Percentiles rank a stretch among this genome's conserved stretches.
These are phyloP conservation scores for Odontophorus gujanensis DNA, from an alignment of 2,113 vertebrate species.

Conservation along the genomic window DNA sequence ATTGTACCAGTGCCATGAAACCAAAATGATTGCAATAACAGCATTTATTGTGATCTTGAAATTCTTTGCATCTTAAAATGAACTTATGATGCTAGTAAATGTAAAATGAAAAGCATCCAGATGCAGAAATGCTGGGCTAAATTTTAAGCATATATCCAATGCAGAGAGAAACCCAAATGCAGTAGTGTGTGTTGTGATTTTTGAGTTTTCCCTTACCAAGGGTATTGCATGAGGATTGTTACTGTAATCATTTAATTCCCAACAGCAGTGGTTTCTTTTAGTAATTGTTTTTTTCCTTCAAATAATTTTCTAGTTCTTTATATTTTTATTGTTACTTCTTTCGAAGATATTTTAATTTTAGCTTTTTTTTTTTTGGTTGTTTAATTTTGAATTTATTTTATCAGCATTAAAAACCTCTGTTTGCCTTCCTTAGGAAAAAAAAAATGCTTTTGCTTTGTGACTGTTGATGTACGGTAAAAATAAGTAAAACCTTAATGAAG, in stretches of 20 bases:
- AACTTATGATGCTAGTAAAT: slow-evolving; percentile 10
- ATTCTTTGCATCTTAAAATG: not conserved
- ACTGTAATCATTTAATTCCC: not conserved
- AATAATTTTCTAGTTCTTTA: not conserved
- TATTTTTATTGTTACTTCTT: not conserved
- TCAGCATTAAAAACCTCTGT: not conserved
- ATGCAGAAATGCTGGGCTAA: not conserved
- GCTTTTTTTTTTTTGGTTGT: not conserved
- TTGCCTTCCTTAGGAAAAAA: not conserved
- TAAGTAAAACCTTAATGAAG: not conserved
- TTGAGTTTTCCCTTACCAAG: not conserved
- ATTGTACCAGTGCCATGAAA: not conserved
- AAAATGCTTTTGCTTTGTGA: not conserved
- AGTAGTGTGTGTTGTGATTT: not conserved
- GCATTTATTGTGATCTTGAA: slow-evolving; percentile 1
- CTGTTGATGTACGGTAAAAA: not conserved
- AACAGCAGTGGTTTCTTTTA: not conserved
- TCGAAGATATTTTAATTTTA: not conserved
- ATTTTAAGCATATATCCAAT: not conserved
- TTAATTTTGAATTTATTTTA: not conserved
- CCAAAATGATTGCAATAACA: not conserved
- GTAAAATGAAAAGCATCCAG: not conserved
- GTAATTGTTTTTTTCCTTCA: slow-evolving; percentile 1
- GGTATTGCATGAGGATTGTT: not conserved
- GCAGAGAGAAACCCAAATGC: not conserved